Evolutionary conservation across 2,113 vertebrate species (phyloP).

Genomic region (Probosciger aterrimus): DNA sequence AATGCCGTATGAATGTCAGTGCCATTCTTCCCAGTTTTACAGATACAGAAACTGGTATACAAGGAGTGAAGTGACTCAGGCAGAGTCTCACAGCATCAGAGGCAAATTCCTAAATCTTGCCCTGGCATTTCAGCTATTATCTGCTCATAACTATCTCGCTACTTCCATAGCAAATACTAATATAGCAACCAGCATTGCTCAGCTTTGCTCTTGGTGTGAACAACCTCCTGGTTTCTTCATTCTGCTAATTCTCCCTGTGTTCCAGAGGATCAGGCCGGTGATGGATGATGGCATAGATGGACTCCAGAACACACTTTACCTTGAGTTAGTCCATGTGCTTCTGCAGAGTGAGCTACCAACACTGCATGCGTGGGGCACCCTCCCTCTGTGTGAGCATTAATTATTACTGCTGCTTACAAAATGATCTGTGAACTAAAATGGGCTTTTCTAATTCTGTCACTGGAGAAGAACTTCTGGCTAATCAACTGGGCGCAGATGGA

Average conservation of each 20-base stretch:
- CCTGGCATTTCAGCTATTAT: not conserved
- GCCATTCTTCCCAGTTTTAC: not conserved
- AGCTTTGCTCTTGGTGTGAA: not conserved
- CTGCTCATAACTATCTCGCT: not conserved
- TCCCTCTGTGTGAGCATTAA: not conserved
- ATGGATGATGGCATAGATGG: not conserved
- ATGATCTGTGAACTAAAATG: not conserved
- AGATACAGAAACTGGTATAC: not conserved
- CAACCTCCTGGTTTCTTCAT: not conserved
- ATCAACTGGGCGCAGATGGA: slow-evolving; percentile 11
- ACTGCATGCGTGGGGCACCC: not conserved
- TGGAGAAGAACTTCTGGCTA: not conserved
- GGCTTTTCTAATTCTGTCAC: not conserved
- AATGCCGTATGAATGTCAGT: not conserved
- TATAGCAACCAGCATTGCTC: not conserved
- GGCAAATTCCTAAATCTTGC: not conserved
- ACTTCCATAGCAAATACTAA: not conserved
- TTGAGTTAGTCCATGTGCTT: not conserved
- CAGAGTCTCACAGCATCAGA: not conserved
- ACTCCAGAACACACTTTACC: not conserved
- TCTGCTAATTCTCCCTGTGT: not conserved
- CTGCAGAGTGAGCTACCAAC: not conserved
- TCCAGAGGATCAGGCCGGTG: not conserved
- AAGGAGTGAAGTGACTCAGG: not conserved
- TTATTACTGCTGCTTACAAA: not conserved